phyloP scores from a whole-genome alignment of 2,888 invertebrate species.

The Coelopa pilipes region DNA sequence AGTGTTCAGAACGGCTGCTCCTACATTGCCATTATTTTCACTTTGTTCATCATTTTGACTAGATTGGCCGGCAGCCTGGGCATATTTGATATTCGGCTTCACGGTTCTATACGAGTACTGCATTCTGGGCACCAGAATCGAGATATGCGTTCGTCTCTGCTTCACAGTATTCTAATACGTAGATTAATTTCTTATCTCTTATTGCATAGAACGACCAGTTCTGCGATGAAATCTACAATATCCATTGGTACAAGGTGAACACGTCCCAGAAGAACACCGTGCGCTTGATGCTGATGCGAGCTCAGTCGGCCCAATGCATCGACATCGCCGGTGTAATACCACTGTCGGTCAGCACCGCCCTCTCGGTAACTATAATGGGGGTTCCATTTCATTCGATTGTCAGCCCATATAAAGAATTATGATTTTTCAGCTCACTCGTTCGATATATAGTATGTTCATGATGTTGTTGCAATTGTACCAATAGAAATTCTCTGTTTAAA shows the following conservation, averaged over 20 bases:
- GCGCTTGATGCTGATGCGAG: constrained; percentile 42
- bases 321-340: constrained; percentile 45
- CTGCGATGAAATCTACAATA: constrained; percentile 43
- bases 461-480: constrained; percentile 39
- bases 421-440: constrained; percentile 34
- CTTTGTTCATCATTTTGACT: constrained; percentile 47
- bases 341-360: constrained; percentile 44
- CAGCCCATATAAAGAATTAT: too few species aligned
- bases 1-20: constrained; percentile 37
- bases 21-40: constrained; percentile 44
- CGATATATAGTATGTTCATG: constrained; percentile 40
- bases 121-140: constrained; percentile 50
- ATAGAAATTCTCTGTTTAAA: too few species aligned
- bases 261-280: constrained; percentile 43
- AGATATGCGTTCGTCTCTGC: constrained; percentile 48
- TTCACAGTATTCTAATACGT: not conserved
- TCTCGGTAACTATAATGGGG: constrained; percentile 37
- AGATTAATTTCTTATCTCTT: not conserved
- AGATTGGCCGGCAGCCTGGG: constrained; percentile 50
- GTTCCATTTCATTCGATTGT: too few species aligned
- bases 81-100: constrained; percentile 44
- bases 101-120: constrained; percentile 51
- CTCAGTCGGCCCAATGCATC: constrained; percentile 42
- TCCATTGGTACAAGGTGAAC: constrained; percentile 45
- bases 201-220: constrained; percentile 44